A percentile compares a stretch with the other conserved stretches of the same genome.
phyloP scores from a whole-genome alignment of 1,140 invertebrate genomes.

The Pseudomyrmex dendroicus region DNA sequence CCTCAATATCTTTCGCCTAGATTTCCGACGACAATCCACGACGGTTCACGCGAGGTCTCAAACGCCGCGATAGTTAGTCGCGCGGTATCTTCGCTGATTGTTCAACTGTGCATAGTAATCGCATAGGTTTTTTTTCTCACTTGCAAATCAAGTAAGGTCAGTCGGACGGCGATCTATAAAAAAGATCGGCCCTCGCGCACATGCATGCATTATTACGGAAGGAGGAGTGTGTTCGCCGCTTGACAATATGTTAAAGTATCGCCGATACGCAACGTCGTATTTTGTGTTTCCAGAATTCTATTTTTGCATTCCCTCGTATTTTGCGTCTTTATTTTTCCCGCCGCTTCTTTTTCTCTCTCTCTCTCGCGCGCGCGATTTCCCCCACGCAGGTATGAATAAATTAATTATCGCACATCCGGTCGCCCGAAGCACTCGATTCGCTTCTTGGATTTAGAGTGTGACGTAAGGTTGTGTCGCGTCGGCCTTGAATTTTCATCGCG shows the following conservation, averaged over 20 bases:
- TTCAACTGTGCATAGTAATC: constrained; percentile 22
- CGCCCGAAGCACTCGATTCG: constrained; percentile 14
- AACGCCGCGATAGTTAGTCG: not conserved
- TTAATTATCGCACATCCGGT: constrained; percentile 17
- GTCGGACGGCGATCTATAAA: constrained; percentile 20
- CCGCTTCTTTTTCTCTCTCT: too few species aligned
- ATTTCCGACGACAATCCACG: not conserved
- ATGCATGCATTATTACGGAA: constrained; percentile 18
- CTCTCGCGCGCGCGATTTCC: constrained; percentile 11
- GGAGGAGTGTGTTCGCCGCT: not conserved
- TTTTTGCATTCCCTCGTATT: not conserved
- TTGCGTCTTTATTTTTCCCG: not conserved
- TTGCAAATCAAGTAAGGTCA: constrained; percentile 44
- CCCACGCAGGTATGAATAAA: constrained; percentile 16
- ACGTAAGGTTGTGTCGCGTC: constrained; percentile 72
- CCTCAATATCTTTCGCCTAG: constrained; percentile 7
- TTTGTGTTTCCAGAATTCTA: not conserved
- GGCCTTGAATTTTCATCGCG: constrained; percentile 79
- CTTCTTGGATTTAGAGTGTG: constrained; percentile 58
- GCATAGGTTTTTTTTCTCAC: not conserved
- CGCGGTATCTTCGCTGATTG: constrained; percentile 19
- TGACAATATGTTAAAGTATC: not conserved
- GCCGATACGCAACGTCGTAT: not conserved
- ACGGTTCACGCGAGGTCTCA: constrained; percentile 6
- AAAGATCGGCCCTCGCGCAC: not conserved